phyloP scores from a whole-genome alignment of 2,888 invertebrate species.

The Acleris holmiana region DNA sequence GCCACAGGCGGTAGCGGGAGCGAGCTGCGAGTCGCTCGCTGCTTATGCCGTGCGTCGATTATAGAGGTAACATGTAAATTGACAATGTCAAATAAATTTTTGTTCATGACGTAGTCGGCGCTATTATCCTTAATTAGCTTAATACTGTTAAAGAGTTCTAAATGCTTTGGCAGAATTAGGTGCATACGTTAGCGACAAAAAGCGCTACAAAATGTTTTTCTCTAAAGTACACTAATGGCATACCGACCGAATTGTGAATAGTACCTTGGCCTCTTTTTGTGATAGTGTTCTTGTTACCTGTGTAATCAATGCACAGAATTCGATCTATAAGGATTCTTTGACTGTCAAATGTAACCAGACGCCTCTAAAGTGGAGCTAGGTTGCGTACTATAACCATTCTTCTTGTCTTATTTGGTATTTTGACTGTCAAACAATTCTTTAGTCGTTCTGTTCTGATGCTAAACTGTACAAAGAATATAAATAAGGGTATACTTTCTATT shows the following conservation, averaged over 20 bases:
- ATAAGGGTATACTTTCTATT: constrained; percentile 62
- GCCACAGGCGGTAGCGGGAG: constrained; percentile 29
- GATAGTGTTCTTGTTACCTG: constrained; percentile 41
- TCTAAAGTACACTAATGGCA: not conserved
- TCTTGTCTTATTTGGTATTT: constrained; percentile 36
- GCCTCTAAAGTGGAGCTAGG: no score
- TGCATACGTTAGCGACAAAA: not conserved
- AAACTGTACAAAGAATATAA: constrained; percentile 75
- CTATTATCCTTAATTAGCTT: not conserved
- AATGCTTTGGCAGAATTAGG: no score
- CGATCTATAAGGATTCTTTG: constrained; percentile 10
- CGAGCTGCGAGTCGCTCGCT: constrained; percentile 20
- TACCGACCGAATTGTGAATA: not conserved
- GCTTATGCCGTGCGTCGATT: constrained; percentile 50
- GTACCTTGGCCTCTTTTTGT: not conserved
- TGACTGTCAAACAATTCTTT: constrained; percentile 59
- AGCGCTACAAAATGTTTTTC: not conserved
- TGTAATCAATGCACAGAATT: constrained; percentile 49
- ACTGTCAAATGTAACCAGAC: constrained; percentile 46
- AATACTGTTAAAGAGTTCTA: not conserved
- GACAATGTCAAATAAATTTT: constrained; percentile 8
- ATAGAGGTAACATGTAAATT: constrained; percentile 50
- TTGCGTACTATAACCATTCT: no score
- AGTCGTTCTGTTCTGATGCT: constrained; percentile 63
- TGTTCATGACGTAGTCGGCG: not conserved